Evolutionary conservation across 1,140 invertebrate genomes (phyloP).

Genomic region (Samia ricini): DNA sequence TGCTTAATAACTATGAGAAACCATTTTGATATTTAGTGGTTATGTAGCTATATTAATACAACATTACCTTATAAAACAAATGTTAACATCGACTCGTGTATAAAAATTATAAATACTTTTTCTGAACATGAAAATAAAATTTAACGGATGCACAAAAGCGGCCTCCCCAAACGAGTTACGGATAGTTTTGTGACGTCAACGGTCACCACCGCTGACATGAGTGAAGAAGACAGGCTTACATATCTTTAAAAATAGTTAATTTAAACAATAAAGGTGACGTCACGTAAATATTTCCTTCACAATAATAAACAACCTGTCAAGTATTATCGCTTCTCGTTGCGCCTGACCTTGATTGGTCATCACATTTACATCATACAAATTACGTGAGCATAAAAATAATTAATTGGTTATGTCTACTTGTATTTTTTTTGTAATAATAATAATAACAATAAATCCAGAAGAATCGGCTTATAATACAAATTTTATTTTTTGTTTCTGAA

Average conservation of each 20-base stretch:
- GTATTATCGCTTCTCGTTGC: neutral
- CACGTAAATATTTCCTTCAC: neutral
- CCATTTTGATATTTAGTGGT: too few relatives aligned
- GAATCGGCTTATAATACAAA: neutral
- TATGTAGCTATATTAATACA: too few relatives aligned
- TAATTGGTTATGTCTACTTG: neutral
- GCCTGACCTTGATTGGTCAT: neutral
- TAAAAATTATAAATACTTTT: too few relatives aligned
- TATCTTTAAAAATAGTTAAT: neutral
- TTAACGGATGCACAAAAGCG: too few relatives aligned
- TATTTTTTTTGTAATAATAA: neutral
- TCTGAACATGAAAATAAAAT: too few relatives aligned
- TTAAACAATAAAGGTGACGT: neutral
- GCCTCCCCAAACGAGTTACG: too few relatives aligned
- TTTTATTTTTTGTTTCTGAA: neutral
- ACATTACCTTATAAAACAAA: too few relatives aligned
- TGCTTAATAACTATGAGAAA: too few relatives aligned
- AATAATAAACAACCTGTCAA: neutral
- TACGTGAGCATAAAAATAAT: conserved; percentile 2
- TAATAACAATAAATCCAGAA: neutral
- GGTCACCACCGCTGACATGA: neutral
- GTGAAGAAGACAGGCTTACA: neutral
- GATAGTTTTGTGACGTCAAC: too few relatives aligned
- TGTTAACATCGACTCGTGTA: too few relatives aligned
- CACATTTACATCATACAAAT: conserved; percentile 1